Base-by-base conservation (phyloP, 2,113 vertebrate species). In the Psittacula cyanocephala region DNA sequence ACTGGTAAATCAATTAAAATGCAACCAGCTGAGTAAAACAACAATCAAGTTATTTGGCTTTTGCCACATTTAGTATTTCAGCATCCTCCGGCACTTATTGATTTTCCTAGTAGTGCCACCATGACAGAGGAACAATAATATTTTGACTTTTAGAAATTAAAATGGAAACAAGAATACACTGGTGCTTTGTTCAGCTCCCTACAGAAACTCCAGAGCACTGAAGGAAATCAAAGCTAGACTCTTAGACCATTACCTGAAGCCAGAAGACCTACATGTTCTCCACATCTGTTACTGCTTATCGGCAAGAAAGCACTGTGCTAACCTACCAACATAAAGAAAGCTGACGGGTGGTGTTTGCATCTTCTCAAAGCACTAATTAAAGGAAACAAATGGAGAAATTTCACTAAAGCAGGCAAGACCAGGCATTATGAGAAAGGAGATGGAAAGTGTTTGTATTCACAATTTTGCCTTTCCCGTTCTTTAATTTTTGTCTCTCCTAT, bases 1-100 rank as follows among this genome's bases (percentile, higher is more conserved):
- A 81, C 72, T 65, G 75, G 70, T 70, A 91, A 96, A 93, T 94
- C 90, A 88, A 93, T 91, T 86, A 68, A 88, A 94, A 88, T 44
- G 23, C 64, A 90, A 84, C 79, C 37, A 94, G 60, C 24, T 60
- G 46, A 83, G 46, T 37, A 67, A 27, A 91, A 81, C 27, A 69
- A 33, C 85, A 67, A 81, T 78, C 55, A 78, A 23, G 17, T 75
- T 92, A 44, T 33, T 75, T 87, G 53, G 29, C 22, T 91, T 78
- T 81, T 79, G 78, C 65, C 0, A 0, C 86, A 79, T 39, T 4
- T 31, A 91, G 41, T 35, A 75, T 67, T 84, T 76, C 55, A 70
- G 39, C 46, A 93, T 47, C 55, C 47, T 63, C 64, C 17, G 2
- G 52, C 52, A 65, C 14, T 20, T 85, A 93, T 17, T 81, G 69